Conservation (phyloP, 2,888 invertebrate genomes). For the Drosophila histrio region DNA sequence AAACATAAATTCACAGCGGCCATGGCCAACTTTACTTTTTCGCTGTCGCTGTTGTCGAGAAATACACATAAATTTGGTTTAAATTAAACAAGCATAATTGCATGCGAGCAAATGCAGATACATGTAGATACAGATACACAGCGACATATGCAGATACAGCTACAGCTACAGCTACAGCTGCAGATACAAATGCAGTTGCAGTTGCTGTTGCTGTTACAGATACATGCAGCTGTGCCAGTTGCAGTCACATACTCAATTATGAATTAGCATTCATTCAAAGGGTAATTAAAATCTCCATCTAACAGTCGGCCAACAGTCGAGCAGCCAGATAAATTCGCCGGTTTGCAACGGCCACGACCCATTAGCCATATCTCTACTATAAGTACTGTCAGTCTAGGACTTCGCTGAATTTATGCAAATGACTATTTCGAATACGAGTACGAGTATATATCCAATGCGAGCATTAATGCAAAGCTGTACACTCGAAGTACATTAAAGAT, state of each 20-base stretch:
- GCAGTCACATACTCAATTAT: slow-evolving; percentile 74
- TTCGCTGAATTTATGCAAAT: slow-evolving; percentile 58
- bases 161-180: slow-evolving; percentile 5
- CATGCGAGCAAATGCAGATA: slow-evolving; percentile 34
- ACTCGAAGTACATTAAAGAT: slow-evolving; percentile 72
- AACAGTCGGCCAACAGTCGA: slow-evolving; percentile 18
- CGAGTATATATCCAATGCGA: slow-evolving; percentile 28
- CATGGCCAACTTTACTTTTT: slow-evolving; percentile 57
- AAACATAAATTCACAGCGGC: slow-evolving; percentile 47
- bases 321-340: slow-evolving; percentile 24
- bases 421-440: slow-evolving; percentile 27
- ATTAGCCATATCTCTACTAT: slow-evolving; percentile 65
- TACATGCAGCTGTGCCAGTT: slow-evolving; percentile 36
- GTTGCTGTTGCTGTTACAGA: slow-evolving; percentile 11
- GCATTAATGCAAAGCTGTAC: slow-evolving; percentile 51
- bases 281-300: slow-evolving; percentile 80
- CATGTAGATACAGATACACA: slow-evolving; percentile 5
- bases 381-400: slow-evolving; percentile 4
- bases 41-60: slow-evolving; percentile 41
- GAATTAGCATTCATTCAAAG: slow-evolving; percentile 80
- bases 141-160: neutral
- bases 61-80: slow-evolving; percentile 66
- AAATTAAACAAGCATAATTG: slow-evolving; percentile 74
- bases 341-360: slow-evolving; percentile 33
- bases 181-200: slow-evolving; percentile 2